Conservation (phyloP, 2,888 invertebrate species). For the Drosophila prolongata region DNA sequence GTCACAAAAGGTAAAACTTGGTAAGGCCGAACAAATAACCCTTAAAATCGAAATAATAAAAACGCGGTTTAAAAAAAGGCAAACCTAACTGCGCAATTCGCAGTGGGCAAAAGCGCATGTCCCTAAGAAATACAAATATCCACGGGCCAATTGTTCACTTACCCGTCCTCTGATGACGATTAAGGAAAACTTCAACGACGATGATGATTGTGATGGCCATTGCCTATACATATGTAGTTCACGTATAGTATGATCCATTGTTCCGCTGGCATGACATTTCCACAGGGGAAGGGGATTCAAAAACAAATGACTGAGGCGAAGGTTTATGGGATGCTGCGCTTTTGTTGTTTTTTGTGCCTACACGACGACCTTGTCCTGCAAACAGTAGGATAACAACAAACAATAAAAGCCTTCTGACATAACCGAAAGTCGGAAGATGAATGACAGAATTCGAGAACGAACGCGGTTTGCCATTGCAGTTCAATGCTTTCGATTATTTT, state of each 20-base stretch:
- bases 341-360: slow-evolving; percentile 63
- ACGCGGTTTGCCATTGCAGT: slow-evolving; percentile 8
- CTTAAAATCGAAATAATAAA: slow-evolving; percentile 2
- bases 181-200: slow-evolving; percentile 34
- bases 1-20: neutral
- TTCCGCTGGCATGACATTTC: slow-evolving; percentile 38
- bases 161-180: slow-evolving; percentile 43
- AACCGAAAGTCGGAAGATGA: slow-evolving; percentile 26
- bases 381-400: slow-evolving; percentile 46
- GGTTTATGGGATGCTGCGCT: slow-evolving; percentile 63
- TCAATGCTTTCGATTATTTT: slow-evolving; percentile 1
- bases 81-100: slow-evolving; percentile 47
- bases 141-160: slow-evolving; percentile 69
- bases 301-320: slow-evolving; percentile 28
- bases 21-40: slow-evolving; percentile 23
- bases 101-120: slow-evolving; percentile 34
- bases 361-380: slow-evolving; percentile 15
- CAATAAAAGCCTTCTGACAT: slow-evolving; percentile 19
- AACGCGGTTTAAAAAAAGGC: slow-evolving; percentile 29
- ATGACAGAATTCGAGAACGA: slow-evolving; percentile 18
- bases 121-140: slow-evolving; percentile 31
- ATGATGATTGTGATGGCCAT: slow-evolving; percentile 16
- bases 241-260: slow-evolving; percentile 31
- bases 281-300: slow-evolving; percentile 19
- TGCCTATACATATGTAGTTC: slow-evolving; percentile 11